Percentiles rank a stretch among this genome's conserved stretches.
These are phyloP conservation scores for Psilopogon haemacephalus DNA, from an alignment of 2,113 vertebrate species.

Conservation along the genomic window DNA sequence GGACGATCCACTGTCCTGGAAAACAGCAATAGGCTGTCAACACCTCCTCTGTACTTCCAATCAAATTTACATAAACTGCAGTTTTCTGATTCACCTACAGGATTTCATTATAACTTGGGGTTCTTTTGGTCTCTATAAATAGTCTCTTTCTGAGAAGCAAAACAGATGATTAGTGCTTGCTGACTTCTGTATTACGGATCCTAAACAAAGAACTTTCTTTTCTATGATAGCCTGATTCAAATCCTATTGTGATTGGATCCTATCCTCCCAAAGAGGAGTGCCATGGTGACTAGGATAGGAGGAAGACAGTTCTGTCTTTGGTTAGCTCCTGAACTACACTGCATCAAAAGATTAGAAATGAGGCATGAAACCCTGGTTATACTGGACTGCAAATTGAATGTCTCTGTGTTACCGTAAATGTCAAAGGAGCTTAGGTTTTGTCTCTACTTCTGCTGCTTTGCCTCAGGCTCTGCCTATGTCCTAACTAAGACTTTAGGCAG, in stretches of 20 bases:
- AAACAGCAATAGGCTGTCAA: constrained; percentile 11
- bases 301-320: not conserved
- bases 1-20: constrained; percentile 93
- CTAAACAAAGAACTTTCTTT: not conserved
- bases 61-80: not conserved
- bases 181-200: not conserved
- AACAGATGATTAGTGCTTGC: fast-evolving
- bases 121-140: not conserved
- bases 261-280: not conserved
- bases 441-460: not conserved
- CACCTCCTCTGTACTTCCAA: not conserved
- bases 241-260: not conserved
- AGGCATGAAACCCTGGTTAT: not conserved
- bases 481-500: not conserved
- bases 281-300: not conserved
- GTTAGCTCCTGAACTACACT: not conserved
- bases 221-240: not conserved
- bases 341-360: not conserved
- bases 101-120: not conserved
- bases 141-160: not conserved
- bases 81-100: not conserved
- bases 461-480: not conserved
- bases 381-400: not conserved
- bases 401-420: not conserved
- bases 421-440: not conserved